phyloP scores from a whole-genome alignment of 1,140 invertebrate genomes.

The Varroa destructor region DNA sequence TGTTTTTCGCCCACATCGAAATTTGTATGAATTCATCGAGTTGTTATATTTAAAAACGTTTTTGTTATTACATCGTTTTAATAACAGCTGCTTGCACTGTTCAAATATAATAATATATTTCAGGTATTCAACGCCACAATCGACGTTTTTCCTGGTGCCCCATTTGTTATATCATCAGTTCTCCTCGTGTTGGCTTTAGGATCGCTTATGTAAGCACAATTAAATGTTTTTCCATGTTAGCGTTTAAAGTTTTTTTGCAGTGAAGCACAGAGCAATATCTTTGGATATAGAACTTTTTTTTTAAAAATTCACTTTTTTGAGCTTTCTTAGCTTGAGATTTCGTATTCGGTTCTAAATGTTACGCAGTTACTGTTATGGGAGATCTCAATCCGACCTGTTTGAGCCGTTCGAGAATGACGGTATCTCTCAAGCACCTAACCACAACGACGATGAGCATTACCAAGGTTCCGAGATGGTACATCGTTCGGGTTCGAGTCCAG shows the following conservation, averaged over 20 bases:
- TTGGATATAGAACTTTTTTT: neutral
- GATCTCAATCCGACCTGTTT: neutral
- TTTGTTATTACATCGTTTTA: no score
- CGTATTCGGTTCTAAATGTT: neutral
- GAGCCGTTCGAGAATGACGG: slow-evolving; percentile 22
- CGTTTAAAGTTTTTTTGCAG: neutral
- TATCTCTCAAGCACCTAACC: no score
- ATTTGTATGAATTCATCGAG: no score
- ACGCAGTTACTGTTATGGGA: slow-evolving; percentile 9
- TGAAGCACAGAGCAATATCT: neutral
- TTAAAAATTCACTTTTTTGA: neutral
- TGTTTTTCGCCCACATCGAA: no score
- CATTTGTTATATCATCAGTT: slow-evolving; percentile 5
- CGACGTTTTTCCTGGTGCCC: slow-evolving; percentile 16
- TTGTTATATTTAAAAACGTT: no score
- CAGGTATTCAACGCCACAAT: slow-evolving; percentile 24
- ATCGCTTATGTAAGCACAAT: slow-evolving; percentile 9
- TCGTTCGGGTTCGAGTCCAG: no score
- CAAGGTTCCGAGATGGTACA: no score
- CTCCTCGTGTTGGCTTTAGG: slow-evolving; percentile 1
- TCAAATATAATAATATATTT: neutral
- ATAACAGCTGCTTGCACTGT: no score
- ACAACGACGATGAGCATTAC: no score
- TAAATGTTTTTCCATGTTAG: neutral
- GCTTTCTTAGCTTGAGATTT: neutral